Evolutionary conservation across 2,797 vertebrate species (phyloP), one percentile per base, ranked within the genome.

Genomic region (Melopsittacus undulatus): DNA sequence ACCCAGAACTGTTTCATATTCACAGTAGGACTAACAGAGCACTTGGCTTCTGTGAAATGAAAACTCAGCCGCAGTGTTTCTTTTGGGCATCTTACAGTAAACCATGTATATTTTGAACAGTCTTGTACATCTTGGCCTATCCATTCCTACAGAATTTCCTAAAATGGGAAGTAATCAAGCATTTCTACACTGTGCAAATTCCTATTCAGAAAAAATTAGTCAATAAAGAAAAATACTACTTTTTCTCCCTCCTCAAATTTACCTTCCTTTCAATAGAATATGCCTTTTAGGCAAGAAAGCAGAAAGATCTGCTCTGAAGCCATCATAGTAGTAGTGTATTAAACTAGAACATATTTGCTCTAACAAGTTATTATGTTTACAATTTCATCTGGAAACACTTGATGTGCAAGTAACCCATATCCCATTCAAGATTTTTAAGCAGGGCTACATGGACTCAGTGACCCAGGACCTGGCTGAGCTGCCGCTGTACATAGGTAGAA

Each of bases 401-500:
- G 24, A 9, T 5, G 30, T 18, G 8, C n/a, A 68, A 22, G 10
- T 21, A 46, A n/a, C 9, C 0, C 11, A 2, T 9, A 22, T 3
- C 20, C 36, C 2, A 1, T 20, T 9, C 13, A 36, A 46, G n/a
- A 16, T 51, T 69, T 51, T 68, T 27, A 32, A 36, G 22, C 0
- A 0, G 23, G 27, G 9, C 10, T 30, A 27, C 5, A 14, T 3
- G 12, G 12, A 10, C 5, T 18, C 19, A 3, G 17, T 6, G 14
- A 38, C 38, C 43, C 49, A 66, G 45, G 48, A 16, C 24, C 36
- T 24, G 43, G 22, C 42, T 21, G 36, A 76, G 32, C 27, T 64
- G 36, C 27, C 57, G 49, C 32, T n/a, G 43, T 24, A 13, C 12
- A 4, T 3, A 20, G n/a, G 6, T n/a, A 7, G 70, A 54, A 19